Percentiles rank a stretch among this genome's conserved stretches.
phyloP scores from a whole-genome alignment of 2,113 vertebrate species.

The Leucoraja erinaceus region DNA sequence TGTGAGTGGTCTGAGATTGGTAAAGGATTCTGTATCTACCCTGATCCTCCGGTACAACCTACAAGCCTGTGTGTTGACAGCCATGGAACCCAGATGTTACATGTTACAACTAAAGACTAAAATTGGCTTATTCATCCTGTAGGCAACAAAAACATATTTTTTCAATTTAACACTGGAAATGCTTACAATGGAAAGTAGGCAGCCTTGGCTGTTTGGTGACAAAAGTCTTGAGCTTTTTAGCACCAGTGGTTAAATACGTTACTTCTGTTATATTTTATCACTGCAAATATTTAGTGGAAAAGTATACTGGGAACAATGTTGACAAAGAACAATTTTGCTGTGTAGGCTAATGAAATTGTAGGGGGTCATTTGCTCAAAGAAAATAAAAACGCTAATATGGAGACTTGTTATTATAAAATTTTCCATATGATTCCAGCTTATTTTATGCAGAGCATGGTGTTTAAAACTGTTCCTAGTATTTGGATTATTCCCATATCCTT shows the following conservation, averaged over 20 bases:
- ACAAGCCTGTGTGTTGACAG: not conserved
- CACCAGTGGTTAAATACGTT: not conserved
- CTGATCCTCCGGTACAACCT: not conserved
- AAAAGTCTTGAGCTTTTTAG: not conserved
- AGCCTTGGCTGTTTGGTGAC: constrained; percentile 3
- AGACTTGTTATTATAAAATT: not conserved
- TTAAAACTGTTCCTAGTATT: not conserved
- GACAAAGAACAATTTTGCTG: not conserved
- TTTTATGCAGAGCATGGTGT: not conserved
- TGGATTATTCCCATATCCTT: not conserved
- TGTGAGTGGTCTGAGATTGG: not conserved
- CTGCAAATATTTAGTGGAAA: constrained; percentile 21
- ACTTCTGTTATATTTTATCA: not conserved
- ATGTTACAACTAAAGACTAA: not conserved
- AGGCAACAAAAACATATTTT: constrained; percentile 18
- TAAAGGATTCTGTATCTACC: not conserved
- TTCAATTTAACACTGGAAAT: constrained; percentile 19
- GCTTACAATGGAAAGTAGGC: constrained; percentile 24
- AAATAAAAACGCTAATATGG: not conserved
- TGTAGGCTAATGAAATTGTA: constrained; percentile 3
- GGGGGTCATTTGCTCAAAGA: not conserved
- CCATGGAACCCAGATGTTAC: not conserved
- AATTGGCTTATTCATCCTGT: constrained; percentile 9
- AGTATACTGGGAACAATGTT: not conserved
- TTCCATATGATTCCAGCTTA: not conserved